Conservation (phyloP, 2,113 vertebrate species). For the Benitochromis conjunctus region DNA sequence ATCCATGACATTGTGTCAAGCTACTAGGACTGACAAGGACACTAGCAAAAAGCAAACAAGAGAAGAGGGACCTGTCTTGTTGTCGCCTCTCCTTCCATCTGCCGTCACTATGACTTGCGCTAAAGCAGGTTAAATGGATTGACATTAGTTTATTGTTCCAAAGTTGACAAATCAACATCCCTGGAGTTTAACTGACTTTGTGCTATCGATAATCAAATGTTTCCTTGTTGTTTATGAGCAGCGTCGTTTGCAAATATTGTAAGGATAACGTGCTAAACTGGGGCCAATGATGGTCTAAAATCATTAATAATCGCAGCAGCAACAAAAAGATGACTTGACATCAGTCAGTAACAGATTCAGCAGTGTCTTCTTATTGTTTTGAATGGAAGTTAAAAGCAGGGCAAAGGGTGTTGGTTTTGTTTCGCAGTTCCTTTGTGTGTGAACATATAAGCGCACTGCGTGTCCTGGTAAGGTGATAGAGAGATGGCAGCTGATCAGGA, state of each 20-base stretch:
- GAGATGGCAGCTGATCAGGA: constrained; percentile 71
- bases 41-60: background rate
- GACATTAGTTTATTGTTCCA: background rate
- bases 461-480: constrained; percentile 47
- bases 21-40: background rate
- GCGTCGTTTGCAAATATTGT: background rate
- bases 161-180: background rate
- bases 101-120: background rate
- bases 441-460: background rate
- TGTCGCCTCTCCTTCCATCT: background rate
- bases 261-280: background rate
- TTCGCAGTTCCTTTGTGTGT: background rate
- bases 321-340: background rate
- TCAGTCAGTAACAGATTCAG: background rate
- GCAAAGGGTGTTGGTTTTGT: background rate
- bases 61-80: background rate
- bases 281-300: accelerated
- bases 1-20: background rate
- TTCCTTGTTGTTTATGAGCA: background rate
- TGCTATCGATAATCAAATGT: background rate
- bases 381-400: background rate
- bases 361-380: background rate
- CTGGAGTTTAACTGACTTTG: background rate
- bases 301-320: background rate
- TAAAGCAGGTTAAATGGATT: background rate